Conservation (phyloP, 2,797 vertebrate genomes). For the Chanos chanos region DNA sequence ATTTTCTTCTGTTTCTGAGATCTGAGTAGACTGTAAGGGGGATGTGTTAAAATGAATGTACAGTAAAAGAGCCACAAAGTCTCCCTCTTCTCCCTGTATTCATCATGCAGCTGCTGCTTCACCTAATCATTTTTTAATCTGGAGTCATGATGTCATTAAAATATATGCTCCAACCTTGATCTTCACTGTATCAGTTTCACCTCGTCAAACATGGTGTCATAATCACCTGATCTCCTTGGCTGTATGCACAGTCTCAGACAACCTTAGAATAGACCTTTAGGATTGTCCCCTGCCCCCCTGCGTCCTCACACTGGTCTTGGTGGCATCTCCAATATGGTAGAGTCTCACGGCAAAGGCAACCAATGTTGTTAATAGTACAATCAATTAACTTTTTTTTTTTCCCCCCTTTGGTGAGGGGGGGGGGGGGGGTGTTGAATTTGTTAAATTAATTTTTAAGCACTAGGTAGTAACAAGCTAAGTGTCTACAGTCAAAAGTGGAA, state of each 20-base stretch:
- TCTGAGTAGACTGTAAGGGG: constrained; percentile 12
- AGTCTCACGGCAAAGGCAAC: constrained; percentile 7
- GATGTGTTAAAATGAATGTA: too few relatives aligned
- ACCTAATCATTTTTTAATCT: constrained; percentile 48
- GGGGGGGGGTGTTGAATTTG: too few relatives aligned
- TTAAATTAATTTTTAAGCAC: too few relatives aligned
- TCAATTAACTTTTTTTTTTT: not conserved
- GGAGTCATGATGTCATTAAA: constrained; percentile 56
- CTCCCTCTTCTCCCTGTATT: not conserved
- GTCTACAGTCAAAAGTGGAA: too few relatives aligned
- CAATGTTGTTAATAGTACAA: not conserved
- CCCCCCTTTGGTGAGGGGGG: too few relatives aligned
- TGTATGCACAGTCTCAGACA: constrained; percentile 47
- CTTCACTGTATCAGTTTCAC: constrained; percentile 47
- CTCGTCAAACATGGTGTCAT: constrained; percentile 38
- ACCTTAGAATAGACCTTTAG: constrained; percentile 46
- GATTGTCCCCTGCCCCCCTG: constrained; percentile 39
- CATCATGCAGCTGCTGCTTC: constrained; percentile 40
- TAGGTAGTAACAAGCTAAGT: too few relatives aligned
- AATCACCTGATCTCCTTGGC: constrained; percentile 52
- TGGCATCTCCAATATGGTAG: constrained; percentile 39
- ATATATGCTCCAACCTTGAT: constrained; percentile 39
- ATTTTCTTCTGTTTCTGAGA: constrained; percentile 2
- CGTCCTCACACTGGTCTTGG: constrained; percentile 39
- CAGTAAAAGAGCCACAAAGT: too few relatives aligned